A percentile compares a stretch with the other conserved stretches of the same genome.
These are phyloP conservation scores for Pluvialis apricaria DNA, from an alignment of 2,113 vertebrate genomes.

Conservation along the genomic window DNA sequence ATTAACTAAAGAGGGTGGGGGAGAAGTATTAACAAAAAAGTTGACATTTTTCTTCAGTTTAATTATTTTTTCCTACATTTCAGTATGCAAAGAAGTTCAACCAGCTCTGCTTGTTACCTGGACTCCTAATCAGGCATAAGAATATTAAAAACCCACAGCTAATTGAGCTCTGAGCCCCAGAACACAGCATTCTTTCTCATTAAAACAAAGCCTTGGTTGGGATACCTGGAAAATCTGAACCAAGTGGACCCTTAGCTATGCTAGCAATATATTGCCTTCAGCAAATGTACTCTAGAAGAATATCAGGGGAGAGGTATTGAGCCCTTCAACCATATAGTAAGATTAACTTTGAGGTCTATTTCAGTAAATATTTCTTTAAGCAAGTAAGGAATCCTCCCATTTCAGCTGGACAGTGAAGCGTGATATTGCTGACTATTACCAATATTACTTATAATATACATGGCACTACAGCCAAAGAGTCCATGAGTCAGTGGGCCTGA, in stretches of 20 bases:
- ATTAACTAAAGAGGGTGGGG: not conserved
- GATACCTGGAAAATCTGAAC: not conserved
- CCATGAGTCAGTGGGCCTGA: not conserved
- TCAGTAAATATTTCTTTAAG: not conserved
- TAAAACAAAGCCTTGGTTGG: not conserved
- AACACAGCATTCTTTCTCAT: not conserved
- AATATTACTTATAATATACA: not conserved
- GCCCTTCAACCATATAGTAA: not conserved
- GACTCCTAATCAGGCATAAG: not conserved
- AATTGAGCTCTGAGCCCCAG: not conserved
- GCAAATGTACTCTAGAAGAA: not conserved
- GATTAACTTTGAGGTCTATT: not conserved
- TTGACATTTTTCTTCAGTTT: not conserved
- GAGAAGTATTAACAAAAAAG: not conserved
- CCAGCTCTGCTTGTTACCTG: not conserved
- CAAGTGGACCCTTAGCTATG: not conserved
- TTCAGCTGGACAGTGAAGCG: not conserved
- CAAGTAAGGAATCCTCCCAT: not conserved
- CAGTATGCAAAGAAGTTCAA: not conserved
- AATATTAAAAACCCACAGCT: not conserved
- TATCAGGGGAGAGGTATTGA: not conserved
- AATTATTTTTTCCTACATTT: not conserved
- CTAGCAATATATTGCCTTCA: not conserved
- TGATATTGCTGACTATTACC: not conserved
- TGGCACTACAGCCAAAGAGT: not conserved